Evolutionary conservation across 2,888 invertebrate species (phyloP).

Genomic region (Harmothoe impar): DNA sequence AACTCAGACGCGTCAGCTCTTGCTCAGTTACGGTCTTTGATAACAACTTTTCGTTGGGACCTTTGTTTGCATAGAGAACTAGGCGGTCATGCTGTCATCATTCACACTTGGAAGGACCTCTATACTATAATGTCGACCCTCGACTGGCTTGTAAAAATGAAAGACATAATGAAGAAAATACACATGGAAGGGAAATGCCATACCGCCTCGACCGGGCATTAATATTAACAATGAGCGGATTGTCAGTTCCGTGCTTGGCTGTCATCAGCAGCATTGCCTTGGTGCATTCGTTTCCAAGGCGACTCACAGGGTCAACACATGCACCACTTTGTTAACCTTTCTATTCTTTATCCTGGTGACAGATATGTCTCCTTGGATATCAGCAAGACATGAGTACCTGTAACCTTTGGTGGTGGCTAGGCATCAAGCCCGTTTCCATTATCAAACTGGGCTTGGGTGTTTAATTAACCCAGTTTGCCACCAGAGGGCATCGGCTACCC

Average conservation of each 20-base stretch:
- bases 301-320: not conserved
- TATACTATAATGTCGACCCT: not conserved
- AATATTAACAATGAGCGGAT: not conserved
- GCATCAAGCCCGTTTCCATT: slow-evolving; percentile 46
- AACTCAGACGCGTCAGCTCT: too few relatives aligned
- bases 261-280: slow-evolving; percentile 1
- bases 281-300: slow-evolving; percentile 55
- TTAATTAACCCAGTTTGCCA: too few relatives aligned
- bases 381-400: too few relatives aligned
- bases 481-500: too few relatives aligned
- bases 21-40: not conserved
- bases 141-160: not conserved
- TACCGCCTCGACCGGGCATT: slow-evolving; percentile 26
- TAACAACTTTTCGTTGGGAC: not conserved
- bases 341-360: not conserved
- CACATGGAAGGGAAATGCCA: not conserved
- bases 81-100: too few relatives aligned
- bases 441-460: slow-evolving; percentile 29
- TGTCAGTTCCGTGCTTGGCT: slow-evolving; percentile 23
- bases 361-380: too few relatives aligned
- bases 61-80: not conserved
- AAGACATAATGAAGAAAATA: not conserved
- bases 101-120: not conserved
- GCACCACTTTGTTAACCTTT: not conserved
- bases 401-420: not conserved